These are phyloP conservation scores for Trachelipus rathkii DNA, from an alignment of 1,140 invertebrate genomes.

Conservation along the genomic window DNA sequence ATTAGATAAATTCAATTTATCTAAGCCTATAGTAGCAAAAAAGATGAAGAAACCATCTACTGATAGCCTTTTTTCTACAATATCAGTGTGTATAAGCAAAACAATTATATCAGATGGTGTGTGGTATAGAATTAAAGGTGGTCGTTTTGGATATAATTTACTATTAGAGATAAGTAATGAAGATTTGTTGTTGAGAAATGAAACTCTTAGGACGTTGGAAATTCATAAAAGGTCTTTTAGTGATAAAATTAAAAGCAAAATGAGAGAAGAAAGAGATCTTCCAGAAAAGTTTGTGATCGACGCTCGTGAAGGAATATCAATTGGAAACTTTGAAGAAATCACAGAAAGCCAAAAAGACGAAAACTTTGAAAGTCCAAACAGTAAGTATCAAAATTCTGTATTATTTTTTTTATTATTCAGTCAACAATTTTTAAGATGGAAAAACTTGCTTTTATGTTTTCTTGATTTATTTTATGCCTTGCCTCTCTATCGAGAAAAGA, in stretches of 20 bases:
- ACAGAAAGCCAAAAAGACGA: not conserved
- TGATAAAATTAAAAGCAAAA: not conserved
- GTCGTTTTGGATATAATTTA: not conserved
- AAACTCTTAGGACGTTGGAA: not conserved
- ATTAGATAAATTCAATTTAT: not conserved
- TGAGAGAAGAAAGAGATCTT: not conserved
- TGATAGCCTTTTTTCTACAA: not conserved
- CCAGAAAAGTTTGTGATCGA: not conserved
- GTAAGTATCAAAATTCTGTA: not conserved
- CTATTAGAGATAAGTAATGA: conserved; percentile 2
- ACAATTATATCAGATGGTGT: not conserved
- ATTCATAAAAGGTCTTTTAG: not conserved
- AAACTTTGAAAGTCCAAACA: not conserved
- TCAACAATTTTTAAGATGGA: too few species aligned
- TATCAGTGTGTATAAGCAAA: not conserved
- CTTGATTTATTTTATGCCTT: too few species aligned
- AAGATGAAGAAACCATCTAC: not conserved
- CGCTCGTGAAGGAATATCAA: not conserved
- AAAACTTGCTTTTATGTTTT: too few species aligned
- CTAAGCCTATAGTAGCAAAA: not conserved
- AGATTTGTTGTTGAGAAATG: not conserved
- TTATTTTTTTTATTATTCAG: not conserved
- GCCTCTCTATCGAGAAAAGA: too few species aligned
- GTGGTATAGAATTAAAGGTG: conserved; percentile 3
- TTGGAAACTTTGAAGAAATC: not conserved